Evolutionary conservation across 2,888 invertebrate species (phyloP).

Genomic region (Caenorhabditis virilis): DNA sequence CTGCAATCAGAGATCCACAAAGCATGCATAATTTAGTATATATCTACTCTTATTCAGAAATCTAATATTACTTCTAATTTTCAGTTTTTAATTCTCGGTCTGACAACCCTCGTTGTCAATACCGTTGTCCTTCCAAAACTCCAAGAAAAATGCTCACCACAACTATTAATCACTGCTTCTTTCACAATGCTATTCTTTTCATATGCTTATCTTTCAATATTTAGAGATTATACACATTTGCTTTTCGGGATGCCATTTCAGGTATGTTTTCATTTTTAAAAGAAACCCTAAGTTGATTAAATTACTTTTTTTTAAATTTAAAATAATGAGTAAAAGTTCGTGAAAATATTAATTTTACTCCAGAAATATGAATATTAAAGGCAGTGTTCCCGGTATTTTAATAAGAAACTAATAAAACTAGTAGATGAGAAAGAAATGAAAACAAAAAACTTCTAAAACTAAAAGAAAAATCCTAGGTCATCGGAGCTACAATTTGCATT

Average conservation of each 20-base stretch:
- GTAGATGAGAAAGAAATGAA: too few relatives aligned
- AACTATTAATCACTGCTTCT: slow-evolving; percentile 46
- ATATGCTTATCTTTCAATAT: slow-evolving; percentile 50
- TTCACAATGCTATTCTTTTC: slow-evolving; percentile 40
- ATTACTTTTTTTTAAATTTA: too few relatives aligned
- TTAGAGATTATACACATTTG: slow-evolving; percentile 36
- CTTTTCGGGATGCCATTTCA: slow-evolving; percentile 60
- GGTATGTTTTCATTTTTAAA: slow-evolving; percentile 23
- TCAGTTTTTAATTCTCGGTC: slow-evolving; percentile 50
- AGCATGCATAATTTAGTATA: slow-evolving; percentile 53
- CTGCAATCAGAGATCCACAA: slow-evolving; percentile 49
- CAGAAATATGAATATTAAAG: too few relatives aligned
- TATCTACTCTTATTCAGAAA: too few relatives aligned
- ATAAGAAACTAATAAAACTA: too few relatives aligned
- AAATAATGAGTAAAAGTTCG: too few relatives aligned
- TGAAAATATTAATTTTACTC: too few relatives aligned
- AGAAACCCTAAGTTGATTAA: too few relatives aligned
- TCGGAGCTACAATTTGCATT: slow-evolving; percentile 55
- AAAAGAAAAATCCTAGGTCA: slow-evolving; percentile 36
- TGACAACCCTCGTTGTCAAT: slow-evolving; percentile 54
- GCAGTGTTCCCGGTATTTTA: too few relatives aligned
- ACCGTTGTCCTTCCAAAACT: slow-evolving; percentile 52
- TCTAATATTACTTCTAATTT: neutral
- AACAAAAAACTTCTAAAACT: neutral
- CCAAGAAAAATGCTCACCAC: slow-evolving; percentile 48